Evolutionary conservation across 2,797 vertebrate species (phyloP).

Genomic region (Antrozous pallidus): DNA sequence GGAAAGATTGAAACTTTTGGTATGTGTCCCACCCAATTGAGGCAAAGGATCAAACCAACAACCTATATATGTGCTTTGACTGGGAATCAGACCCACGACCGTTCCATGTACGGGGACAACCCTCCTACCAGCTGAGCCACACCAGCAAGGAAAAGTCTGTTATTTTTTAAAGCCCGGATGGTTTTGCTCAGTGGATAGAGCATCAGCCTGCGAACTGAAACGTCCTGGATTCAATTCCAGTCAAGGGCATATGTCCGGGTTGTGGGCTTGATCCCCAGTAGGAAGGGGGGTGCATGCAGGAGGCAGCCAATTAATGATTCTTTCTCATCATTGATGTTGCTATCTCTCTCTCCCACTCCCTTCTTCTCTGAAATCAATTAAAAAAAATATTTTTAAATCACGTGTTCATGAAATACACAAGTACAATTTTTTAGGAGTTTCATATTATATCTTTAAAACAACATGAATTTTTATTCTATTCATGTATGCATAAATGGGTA

Average conservation of each 20-base stretch:
- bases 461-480: slow-evolving; percentile 4
- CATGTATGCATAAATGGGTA: neutral
- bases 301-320: too few relatives aligned
- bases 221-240: too few relatives aligned
- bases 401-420: neutral
- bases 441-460: slow-evolving; percentile 5
- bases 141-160: neutral
- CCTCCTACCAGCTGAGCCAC: neutral
- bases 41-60: neutral
- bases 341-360: too few relatives aligned
- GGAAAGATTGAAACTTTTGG: neutral
- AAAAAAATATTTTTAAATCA: too few relatives aligned
- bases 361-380: too few relatives aligned
- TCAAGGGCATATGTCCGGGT: too few relatives aligned
- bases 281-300: too few relatives aligned
- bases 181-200: too few relatives aligned
- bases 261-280: too few relatives aligned
- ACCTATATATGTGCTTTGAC: neutral
- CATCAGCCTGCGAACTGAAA: too few relatives aligned
- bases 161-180: neutral
- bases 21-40: neutral
- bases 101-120: neutral
- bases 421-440: neutral
- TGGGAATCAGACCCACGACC: neutral
- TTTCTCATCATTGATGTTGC: too few relatives aligned